Base-by-base conservation (phyloP, 2,888 invertebrate species). In the Byasa hedistus region DNA sequence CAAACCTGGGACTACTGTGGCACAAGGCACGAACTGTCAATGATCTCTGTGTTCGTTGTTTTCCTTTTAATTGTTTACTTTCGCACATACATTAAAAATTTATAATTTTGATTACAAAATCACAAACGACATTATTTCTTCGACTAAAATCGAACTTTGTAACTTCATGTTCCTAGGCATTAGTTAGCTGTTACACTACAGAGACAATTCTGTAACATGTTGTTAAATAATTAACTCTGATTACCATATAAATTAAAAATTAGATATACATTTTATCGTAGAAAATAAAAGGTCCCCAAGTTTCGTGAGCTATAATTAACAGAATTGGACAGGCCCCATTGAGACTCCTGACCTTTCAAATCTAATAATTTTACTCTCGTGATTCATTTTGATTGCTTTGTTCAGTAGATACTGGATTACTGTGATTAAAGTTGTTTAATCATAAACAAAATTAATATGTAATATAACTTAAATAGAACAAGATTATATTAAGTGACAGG, bases 281-380 rank as follows among this genome's bases (percentile, higher is more conserved):
- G 19, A 48, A 19, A 19, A 5, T 19, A 48, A 21, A 22, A 54
- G 1, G 52, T 54, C 52, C 7, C 22, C 51, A 15, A 19, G 3
- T 22, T 19, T 22, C 22, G 52, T 22, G 52, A 23, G 22, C 52
- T 54, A 54, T 54, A 22, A 57, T 57, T 57, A 57, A 57, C 12
- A 36, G 57, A 57, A 57, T 48, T 48, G 4, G 48, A 48, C 48
- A n/a, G n/a, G 27, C 56, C 5, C 56, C 56, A 19, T 27, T 19
- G 19, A 19, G 22, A 23, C 22, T 60, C 48, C n/a, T 56, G 39
- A 62, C 39, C 62, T 62, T 62, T 59, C 39, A 19, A 56, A 17
- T 48, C 2, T 62, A 21, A 62, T 62, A 21, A 62, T 62, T 56
- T 62, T n/a, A 27, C 27, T 61, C 3, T 56, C 39, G 21, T 27